A percentile compares a stretch with the other conserved stretches of the same genome.
phyloP scores from a whole-genome alignment of 2,888 invertebrate genomes.

The Aphrophora alni region DNA sequence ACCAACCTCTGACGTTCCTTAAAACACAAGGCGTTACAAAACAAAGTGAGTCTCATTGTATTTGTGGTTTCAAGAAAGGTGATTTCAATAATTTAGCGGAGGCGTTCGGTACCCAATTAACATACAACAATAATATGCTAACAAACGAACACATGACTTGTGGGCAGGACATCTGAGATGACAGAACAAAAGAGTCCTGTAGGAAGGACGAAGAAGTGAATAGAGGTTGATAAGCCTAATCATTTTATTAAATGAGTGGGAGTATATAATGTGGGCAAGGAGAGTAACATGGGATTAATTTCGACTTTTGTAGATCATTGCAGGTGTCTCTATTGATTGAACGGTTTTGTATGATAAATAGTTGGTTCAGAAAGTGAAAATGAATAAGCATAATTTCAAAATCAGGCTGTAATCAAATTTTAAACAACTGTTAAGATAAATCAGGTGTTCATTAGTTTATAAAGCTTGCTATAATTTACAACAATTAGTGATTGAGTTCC shows the following conservation, averaged over 20 bases:
- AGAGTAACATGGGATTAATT: not conserved
- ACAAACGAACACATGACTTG: not conserved
- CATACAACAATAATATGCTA: not conserved
- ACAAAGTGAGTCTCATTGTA: too few relatives aligned
- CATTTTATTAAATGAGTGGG: too few relatives aligned
- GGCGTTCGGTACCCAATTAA: not conserved
- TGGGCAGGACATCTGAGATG: not conserved
- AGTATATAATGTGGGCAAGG: not conserved
- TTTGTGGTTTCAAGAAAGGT: not conserved
- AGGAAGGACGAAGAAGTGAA: not conserved
- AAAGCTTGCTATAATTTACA: too few relatives aligned
- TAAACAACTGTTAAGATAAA: too few relatives aligned
- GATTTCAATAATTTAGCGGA: not conserved
- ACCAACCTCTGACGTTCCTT: too few relatives aligned
- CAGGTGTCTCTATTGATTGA: not conserved
- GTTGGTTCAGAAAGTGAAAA: too few relatives aligned
- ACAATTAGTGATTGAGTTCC: too few relatives aligned
- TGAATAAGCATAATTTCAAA: too few relatives aligned
- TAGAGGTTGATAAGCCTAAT: not conserved
- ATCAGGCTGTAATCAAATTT: too few relatives aligned
- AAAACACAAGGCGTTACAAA: too few relatives aligned
- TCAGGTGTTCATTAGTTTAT: too few relatives aligned
- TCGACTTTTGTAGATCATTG: not conserved
- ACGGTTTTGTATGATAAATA: too few relatives aligned
- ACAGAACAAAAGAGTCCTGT: slow-evolving; percentile 2